Evolutionary conservation across 2,113 vertebrate species (phyloP).

Genomic region (Dolichallabes microphthalmus): DNA sequence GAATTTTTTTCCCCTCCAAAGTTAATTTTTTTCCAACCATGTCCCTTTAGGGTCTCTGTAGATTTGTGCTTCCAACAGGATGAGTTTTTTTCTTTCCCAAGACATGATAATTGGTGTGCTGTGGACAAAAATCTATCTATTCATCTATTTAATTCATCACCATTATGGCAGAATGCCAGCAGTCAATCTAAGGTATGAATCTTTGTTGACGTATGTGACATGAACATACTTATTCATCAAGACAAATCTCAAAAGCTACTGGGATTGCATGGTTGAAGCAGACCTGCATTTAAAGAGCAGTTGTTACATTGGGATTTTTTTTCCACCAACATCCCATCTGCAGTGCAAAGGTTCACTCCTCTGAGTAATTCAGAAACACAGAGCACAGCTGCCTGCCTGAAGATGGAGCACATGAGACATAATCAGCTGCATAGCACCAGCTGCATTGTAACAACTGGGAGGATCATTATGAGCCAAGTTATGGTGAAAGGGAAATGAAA

Average conservation of each 20-base stretch:
- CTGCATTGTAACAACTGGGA: constrained; percentile 32
- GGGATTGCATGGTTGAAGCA: neutral
- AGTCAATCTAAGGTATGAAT: constrained; percentile 5
- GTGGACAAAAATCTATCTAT: neutral
- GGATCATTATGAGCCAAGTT: neutral
- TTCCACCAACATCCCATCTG: neutral
- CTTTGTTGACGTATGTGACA: neutral
- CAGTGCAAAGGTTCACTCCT: neutral
- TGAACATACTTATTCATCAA: neutral
- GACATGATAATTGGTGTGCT: neutral
- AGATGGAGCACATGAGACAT: constrained; percentile 50
- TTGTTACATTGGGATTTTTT: constrained; percentile 5
- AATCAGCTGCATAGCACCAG: constrained; percentile 8
- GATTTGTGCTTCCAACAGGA: neutral
- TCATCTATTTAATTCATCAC: neutral
- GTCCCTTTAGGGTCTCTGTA: too few relatives aligned
- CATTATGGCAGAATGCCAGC: neutral
- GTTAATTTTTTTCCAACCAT: too few relatives aligned
- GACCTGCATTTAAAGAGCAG: constrained; percentile 4
- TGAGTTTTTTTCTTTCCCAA: neutral
- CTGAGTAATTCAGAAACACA: neutral
- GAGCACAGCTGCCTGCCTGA: constrained; percentile 29
- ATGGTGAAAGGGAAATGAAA: constrained; percentile 25
- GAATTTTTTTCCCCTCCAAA: too few relatives aligned
- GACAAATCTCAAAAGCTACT: neutral